A percentile compares a stretch with the other conserved stretches of the same genome.
Evolutionary conservation across 2,113 vertebrate species (phyloP).

Genomic region (Desmodus rotundus): DNA sequence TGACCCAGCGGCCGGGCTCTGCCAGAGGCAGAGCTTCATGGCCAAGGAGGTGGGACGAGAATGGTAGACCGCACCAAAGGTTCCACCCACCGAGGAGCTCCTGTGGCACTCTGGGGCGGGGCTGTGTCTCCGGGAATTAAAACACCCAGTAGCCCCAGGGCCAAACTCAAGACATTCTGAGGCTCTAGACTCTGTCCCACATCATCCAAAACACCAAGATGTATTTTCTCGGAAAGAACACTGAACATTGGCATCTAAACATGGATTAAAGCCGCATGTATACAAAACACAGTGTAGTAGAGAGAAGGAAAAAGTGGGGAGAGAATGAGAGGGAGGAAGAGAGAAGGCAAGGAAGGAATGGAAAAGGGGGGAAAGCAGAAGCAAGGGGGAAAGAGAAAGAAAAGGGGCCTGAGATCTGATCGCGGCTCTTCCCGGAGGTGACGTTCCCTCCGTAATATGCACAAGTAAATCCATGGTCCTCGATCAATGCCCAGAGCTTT

Average conservation of each 20-base stretch:
- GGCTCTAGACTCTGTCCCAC: neutral
- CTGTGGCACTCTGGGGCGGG: neutral
- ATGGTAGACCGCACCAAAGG: slow-evolving; percentile 32
- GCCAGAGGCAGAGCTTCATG: neutral
- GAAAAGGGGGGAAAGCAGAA: neutral
- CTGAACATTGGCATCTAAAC: slow-evolving; percentile 29
- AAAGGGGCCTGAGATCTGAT: neutral
- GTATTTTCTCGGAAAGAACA: slow-evolving; percentile 36
- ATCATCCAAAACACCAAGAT: slow-evolving; percentile 23
- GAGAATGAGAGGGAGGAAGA: neutral
- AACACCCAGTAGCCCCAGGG: slow-evolving; percentile 33
- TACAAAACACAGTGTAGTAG: neutral
- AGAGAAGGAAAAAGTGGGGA: neutral
- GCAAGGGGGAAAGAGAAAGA: too few species aligned
- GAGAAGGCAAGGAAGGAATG: neutral
- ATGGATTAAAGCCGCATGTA: slow-evolving; percentile 23
- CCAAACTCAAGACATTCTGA: slow-evolving; percentile 30
- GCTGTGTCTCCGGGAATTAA: slow-evolving; percentile 19
- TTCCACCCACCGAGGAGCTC: neutral
- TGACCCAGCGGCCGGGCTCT: slow-evolving; percentile 41
- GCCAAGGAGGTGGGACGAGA: neutral
- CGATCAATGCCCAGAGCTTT: neutral
- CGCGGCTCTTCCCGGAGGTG: neutral
- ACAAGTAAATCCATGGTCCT: neutral
- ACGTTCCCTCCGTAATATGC: neutral